phyloP scores from a whole-genome alignment of 1,140 invertebrate species.

The Habropoda laboriosa region DNA sequence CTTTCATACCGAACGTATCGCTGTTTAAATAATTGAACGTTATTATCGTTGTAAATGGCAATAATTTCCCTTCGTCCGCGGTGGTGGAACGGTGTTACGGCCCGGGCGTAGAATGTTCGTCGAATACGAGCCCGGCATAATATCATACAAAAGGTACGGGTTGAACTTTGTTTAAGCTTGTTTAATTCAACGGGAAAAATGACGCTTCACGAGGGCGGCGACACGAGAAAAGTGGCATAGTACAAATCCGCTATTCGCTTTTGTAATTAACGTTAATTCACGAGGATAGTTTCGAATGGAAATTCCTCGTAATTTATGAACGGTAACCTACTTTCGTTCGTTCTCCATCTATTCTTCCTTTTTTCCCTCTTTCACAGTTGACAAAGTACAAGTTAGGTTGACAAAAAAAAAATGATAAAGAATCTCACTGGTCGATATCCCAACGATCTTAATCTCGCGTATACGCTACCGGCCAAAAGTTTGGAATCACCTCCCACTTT shows the following conservation, averaged over 20 bases:
- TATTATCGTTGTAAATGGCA: slow-evolving; percentile 3
- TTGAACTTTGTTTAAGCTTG: slow-evolving; percentile 8
- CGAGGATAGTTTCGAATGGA: not conserved
- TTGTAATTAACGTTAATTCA: slow-evolving; percentile 25
- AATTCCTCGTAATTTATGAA: not conserved
- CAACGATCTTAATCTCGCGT: not conserved
- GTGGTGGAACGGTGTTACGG: no score
- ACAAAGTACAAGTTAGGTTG: no score
- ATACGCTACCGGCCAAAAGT: no score
- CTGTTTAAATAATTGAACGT: slow-evolving; percentile 34
- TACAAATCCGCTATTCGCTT: not conserved
- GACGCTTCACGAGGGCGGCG: not conserved
- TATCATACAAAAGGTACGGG: no score
- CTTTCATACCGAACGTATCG: no score
- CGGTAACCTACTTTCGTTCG: no score
- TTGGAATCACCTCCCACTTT: no score
- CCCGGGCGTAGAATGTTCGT: not conserved
- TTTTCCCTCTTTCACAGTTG: not conserved
- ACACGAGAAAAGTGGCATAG: not conserved
- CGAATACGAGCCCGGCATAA: not conserved
- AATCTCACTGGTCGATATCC: no score
- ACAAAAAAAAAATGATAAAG: no score
- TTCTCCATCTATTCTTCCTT: no score
- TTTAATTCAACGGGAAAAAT: slow-evolving; percentile 5
- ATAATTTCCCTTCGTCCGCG: not conserved